Percentiles rank a stretch among this genome's conserved stretches.
phyloP scores from a whole-genome alignment of 2,797 vertebrate genomes.

The Girardinus metallicus region DNA sequence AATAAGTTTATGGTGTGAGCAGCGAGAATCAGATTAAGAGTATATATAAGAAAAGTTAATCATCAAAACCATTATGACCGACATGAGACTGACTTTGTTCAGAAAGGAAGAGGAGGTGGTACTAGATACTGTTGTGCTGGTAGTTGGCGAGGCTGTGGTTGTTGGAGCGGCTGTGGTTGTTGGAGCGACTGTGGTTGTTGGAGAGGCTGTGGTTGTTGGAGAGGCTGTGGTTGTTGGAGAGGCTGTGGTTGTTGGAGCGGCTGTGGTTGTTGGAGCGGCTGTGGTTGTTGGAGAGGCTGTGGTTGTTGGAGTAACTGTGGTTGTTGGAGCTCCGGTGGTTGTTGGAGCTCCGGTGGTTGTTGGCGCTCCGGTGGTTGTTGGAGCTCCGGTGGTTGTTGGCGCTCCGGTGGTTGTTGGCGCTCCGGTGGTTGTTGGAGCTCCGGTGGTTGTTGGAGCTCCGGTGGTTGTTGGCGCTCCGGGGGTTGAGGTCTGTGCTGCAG shows the following conservation, averaged over 20 bases:
- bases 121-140: not conserved
- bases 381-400: not conserved
- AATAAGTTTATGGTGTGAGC: not conserved
- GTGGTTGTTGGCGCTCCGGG: not conserved
- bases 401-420: not conserved
- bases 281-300: not conserved
- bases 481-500: not conserved
- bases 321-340: not conserved
- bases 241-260: not conserved
- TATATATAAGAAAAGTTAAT: not conserved
- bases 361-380: not conserved
- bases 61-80: not conserved
- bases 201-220: too few relatives aligned
- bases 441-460: accelerated
- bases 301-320: not conserved
- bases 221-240: too few relatives aligned
- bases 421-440: too few relatives aligned
- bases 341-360: too few relatives aligned
- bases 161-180: not conserved
- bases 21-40: not conserved
- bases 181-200: not conserved
- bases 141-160: not conserved
- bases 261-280: too few relatives aligned
- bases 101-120: not conserved
- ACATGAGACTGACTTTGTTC: not conserved